Evolutionary conservation across 2,797 vertebrate genomes (phyloP).

Genomic region (Platalea minor): DNA sequence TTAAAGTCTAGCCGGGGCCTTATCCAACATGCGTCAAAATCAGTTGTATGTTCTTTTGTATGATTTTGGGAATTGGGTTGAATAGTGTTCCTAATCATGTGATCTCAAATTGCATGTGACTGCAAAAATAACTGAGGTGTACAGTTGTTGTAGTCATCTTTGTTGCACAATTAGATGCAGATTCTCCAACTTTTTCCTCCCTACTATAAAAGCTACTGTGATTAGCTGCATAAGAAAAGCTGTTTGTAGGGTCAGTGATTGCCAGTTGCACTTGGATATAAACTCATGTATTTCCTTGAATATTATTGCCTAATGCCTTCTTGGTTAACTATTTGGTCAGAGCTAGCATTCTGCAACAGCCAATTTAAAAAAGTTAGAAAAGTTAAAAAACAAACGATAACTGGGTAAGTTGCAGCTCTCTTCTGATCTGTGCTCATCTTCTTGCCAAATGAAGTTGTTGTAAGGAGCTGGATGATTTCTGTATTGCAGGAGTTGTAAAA

Average conservation of each 20-base stretch:
- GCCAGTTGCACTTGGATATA: neutral
- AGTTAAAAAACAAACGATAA: neutral
- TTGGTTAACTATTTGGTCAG: neutral
- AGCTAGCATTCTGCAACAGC: neutral
- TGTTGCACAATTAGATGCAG: neutral
- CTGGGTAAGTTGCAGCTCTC: neutral
- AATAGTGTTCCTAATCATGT: neutral
- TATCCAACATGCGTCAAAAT: neutral
- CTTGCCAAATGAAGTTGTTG: neutral
- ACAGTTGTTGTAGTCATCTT: neutral
- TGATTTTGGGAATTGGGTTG: neutral
- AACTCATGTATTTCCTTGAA: neutral
- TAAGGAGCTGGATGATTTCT: neutral
- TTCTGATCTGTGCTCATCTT: neutral
- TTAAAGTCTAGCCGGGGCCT: neutral
- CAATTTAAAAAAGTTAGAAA: neutral
- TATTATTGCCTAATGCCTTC: neutral
- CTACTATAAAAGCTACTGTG: neutral
- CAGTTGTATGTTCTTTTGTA: neutral
- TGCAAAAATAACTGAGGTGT: neutral
- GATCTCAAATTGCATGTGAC: neutral
- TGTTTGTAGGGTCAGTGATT: neutral
- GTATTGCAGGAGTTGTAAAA: neutral
- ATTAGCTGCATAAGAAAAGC: neutral
- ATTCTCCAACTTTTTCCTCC: neutral